These are phyloP conservation scores for Rhegmatorhina hoffmannsi DNA, from an alignment of 2,113 vertebrate species.

Conservation along the genomic window DNA sequence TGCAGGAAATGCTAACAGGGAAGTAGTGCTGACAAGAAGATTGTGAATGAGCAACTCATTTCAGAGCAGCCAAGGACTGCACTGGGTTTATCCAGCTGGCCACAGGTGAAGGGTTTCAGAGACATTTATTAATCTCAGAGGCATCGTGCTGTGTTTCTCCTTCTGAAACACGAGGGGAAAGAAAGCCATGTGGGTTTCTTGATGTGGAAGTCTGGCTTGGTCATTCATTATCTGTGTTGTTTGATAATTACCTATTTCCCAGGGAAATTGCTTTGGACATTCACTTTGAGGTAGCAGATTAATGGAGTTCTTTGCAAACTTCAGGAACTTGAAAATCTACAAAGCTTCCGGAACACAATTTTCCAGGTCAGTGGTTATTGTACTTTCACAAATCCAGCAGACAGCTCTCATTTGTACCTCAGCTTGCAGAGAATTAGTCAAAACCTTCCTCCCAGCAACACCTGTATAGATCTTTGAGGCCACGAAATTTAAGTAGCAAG, in stretches of 20 bases:
- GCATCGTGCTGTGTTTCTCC: background rate
- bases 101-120: background rate
- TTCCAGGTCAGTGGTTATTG: conserved; percentile 44
- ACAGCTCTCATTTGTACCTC: background rate
- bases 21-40: background rate
- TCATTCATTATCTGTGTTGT: conserved; percentile 52
- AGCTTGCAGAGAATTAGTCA: accelerated
- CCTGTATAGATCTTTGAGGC: accelerated
- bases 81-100: background rate
- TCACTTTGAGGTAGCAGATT: conserved; percentile 53
- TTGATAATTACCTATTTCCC: conserved; percentile 51
- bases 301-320: conserved; percentile 67
- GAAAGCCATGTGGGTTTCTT: background rate
- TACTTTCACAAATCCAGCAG: background rate
- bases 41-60: background rate
- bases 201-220: background rate
- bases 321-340: conserved; percentile 38
- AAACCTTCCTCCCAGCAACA: background rate
- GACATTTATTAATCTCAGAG: background rate
- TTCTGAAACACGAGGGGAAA: background rate
- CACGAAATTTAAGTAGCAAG: background rate
- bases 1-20: background rate
- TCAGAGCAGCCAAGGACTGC: background rate
- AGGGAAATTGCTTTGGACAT: conserved; percentile 3
- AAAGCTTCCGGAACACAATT: conserved; percentile 49